Evolutionary conservation across 2,888 invertebrate genomes (phyloP), one percentile per base, ranked within the genome.

Genomic region (Lasioglossum figueresi): DNA sequence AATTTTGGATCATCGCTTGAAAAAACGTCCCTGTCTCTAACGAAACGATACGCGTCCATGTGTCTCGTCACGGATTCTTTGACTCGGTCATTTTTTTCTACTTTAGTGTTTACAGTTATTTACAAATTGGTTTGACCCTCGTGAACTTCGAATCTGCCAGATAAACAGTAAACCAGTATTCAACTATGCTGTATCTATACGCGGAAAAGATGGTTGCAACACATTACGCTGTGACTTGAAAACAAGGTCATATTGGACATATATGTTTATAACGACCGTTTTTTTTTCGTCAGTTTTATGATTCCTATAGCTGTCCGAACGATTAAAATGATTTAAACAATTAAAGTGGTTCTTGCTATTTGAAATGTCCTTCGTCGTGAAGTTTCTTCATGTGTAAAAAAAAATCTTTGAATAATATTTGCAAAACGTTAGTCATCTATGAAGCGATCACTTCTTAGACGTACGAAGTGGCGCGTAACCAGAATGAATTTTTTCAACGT

Each of bases 101-200:
- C 19, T 34, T 66, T 34, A 34, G 5, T 34, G 19, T 66, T 66
- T 68, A 34, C 10, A 10, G 34, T 68, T 34, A 34, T 34, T 68
- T 37, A 68, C 66, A 37, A 68, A 68, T 68, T 68, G 34, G 23
- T 68, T 34, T 68, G 66, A 68, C 66, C 66, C 66, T 34, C 66
- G 66, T 23, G 66, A 68, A 19, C 66, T 37, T 23, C 37, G 34
- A 66, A 66, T 66, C 66, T 37, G 6, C 8, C 66, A 19, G 34
- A 68, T 68, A 68, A 68, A 68, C 19, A 2, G 34, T 10, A 23
- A 34, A 23, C 12, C 34, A 19, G 10, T 34, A 34, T 66, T 19
- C 34, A 68, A 68, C 34, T 34, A 23, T 68, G 8, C 66, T 68
- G 66, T 68, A 37, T 37, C 66, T 68, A 37, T 34, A 68, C 34